Evolutionary conservation across 2,888 invertebrate species (phyloP).

Genomic region (Acanthosepion lycidas): DNA sequence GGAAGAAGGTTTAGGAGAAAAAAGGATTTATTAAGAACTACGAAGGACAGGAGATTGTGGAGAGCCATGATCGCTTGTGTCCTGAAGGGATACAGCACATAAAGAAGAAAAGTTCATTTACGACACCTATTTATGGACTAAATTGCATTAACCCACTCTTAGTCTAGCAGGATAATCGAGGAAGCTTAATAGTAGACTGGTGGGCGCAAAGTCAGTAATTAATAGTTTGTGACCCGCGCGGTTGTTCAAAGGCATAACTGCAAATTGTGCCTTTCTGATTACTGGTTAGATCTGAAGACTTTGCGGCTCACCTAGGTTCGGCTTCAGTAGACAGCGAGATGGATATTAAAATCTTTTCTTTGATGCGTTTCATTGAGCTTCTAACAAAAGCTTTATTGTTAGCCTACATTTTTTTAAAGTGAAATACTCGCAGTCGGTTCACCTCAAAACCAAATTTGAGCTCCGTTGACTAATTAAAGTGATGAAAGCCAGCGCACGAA

Average conservation of each 20-base stretch:
- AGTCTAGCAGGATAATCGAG: neutral
- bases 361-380: neutral
- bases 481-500: neutral
- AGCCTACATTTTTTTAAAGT: neutral
- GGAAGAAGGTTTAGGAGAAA: too few relatives aligned
- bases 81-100: too few relatives aligned
- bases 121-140: too few relatives aligned
- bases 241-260: neutral
- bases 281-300: neutral
- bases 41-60: too few relatives aligned
- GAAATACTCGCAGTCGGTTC: neutral
- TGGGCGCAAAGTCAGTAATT: neutral
- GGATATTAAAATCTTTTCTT: neutral
- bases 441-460: neutral
- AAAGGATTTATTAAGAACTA: too few relatives aligned
- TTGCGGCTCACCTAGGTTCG: neutral
- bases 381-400: neutral
- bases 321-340: neutral
- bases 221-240: neutral
- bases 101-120: too few relatives aligned
- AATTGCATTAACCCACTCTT: too few relatives aligned
- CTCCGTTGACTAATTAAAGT: neutral
- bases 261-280: neutral
- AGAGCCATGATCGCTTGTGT: too few relatives aligned
- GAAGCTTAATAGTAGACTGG: neutral